Evolutionary conservation across 64 coral and sea anemone genomes (phyloP), one percentile per base, ranked within the genome.

Genomic region (Stylophora pistillata): DNA sequence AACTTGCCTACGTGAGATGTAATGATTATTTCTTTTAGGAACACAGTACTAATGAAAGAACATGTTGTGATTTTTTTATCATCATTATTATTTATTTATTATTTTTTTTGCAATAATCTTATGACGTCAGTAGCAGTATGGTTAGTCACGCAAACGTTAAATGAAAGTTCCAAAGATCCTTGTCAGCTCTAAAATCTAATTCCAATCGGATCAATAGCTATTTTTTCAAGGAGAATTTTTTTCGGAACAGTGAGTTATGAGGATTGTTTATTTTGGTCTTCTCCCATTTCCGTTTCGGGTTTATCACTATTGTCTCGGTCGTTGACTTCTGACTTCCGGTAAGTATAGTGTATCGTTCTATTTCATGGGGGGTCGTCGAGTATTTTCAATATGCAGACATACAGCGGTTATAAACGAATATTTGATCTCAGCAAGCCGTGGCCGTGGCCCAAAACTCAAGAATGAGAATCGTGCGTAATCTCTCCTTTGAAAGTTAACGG

Each of bases 291-390:
- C 73, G 41, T 25, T 25, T 21, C 26, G 64, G 12, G 7, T 68
- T 25, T 13, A 60, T 68, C n/a, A n/a, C 21, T 47, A 4, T 68
- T 21, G n/a, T 68, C 20, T 12, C 23, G 7, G 20, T 25, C 26
- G 23, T 25, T 68, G 0, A 21, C 23, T 68, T 68, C 11, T 21
- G 5, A 84, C 80, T 84, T 84, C 80, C 80, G 63, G 62, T 84
- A 13, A 34, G 78, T 63, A 13, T 84, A 26, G 58, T 5, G 7
- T 69, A n/a, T 26, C 62, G 15, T 53, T 68, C 20, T 27, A 69
- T 84, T 61, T 69, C 80, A 62, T 84, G 80, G 80, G 80, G 14
- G 80, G 62, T 69, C 80, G 34, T 25, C n/a, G 20, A 33, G 41
- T 70, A 61, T 70, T 70, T 32, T 54, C 80, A 84, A 84, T 84